Conservation (phyloP, 2,113 vertebrate species). For the Rafetus swinhoei region DNA sequence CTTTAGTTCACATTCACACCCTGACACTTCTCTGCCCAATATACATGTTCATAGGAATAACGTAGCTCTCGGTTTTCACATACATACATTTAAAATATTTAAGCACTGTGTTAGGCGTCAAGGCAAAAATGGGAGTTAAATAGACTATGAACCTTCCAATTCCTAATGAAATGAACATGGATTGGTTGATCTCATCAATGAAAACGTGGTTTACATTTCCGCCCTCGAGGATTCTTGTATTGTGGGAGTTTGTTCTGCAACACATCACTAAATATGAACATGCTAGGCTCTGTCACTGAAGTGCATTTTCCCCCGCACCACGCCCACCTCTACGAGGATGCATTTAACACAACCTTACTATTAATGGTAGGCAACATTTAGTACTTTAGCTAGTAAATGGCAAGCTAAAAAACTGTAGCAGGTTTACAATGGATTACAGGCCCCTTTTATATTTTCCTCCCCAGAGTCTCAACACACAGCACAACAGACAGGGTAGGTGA, state of each 20-base stretch:
- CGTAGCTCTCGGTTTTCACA: rapidly evolving
- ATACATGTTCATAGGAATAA: not conserved
- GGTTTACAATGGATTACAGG: not conserved
- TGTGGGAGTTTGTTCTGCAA: not conserved
- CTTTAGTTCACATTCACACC: not conserved
- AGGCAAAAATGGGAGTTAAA: too few relatives aligned
- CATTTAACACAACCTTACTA: not conserved
- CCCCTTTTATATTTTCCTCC: not conserved
- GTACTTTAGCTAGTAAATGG: not conserved
- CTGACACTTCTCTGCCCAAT: not conserved
- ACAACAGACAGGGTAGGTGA: not conserved
- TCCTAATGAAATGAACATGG: not conserved
- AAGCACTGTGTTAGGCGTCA: not conserved
- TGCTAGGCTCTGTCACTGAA: not conserved
- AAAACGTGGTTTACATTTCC: not conserved
- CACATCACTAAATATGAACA: not conserved
- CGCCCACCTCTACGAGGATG: not conserved
- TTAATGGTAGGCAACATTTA: not conserved
- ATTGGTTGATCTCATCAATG: rapidly evolving
- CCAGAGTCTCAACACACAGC: not conserved
- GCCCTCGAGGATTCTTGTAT: not conserved
- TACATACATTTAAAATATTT: not conserved
- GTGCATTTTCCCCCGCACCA: not conserved
- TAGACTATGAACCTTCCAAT: not conserved
- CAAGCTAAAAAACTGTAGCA: not conserved